Evolutionary conservation across 1,140 invertebrate species (phyloP).

Genomic region (Pseudomyrmex cubaensis): DNA sequence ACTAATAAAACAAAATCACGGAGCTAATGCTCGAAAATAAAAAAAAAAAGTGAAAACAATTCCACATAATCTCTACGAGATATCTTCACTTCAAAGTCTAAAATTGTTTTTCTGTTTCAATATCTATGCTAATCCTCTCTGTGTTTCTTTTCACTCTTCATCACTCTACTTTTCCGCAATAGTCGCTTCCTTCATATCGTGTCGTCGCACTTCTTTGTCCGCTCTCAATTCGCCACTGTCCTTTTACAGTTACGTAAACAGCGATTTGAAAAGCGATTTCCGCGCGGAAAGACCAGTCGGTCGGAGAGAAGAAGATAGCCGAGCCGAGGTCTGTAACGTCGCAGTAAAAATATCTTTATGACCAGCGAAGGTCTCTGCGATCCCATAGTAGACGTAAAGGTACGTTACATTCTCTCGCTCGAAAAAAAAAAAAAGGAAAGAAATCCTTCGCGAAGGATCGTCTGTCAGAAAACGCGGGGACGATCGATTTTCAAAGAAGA

Average conservation of each 20-base stretch:
- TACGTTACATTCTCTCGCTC: slow-evolving; percentile 30
- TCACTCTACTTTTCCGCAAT: slow-evolving; percentile 37
- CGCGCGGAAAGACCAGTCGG: background rate
- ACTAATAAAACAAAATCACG: background rate
- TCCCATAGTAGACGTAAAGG: slow-evolving; percentile 46
- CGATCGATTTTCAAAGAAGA: slow-evolving; percentile 20
- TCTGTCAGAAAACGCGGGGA: background rate
- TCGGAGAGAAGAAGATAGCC: slow-evolving; percentile 4
- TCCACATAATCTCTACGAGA: background rate
- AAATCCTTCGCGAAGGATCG: slow-evolving; percentile 5
- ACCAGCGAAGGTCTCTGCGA: slow-evolving; percentile 23
- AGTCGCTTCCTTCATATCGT: slow-evolving; percentile 57
- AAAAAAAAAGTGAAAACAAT: background rate
- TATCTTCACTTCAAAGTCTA: slow-evolving; percentile 64
- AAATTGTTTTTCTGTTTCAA: slow-evolving; percentile 75
- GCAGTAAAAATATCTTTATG: slow-evolving; percentile 61
- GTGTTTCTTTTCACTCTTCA: slow-evolving; percentile 61
- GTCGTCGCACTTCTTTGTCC: slow-evolving; percentile 24
- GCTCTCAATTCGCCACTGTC: slow-evolving; percentile 40
- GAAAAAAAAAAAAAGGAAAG: no score
- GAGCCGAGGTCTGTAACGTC: slow-evolving; percentile 30
- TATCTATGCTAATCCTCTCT: slow-evolving; percentile 75
- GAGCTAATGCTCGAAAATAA: background rate
- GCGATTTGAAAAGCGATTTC: slow-evolving; percentile 53
- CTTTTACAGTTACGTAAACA: slow-evolving; percentile 61